Base-by-base conservation (phyloP, 2,113 vertebrate species). In the Alligator mississippiensis region DNA sequence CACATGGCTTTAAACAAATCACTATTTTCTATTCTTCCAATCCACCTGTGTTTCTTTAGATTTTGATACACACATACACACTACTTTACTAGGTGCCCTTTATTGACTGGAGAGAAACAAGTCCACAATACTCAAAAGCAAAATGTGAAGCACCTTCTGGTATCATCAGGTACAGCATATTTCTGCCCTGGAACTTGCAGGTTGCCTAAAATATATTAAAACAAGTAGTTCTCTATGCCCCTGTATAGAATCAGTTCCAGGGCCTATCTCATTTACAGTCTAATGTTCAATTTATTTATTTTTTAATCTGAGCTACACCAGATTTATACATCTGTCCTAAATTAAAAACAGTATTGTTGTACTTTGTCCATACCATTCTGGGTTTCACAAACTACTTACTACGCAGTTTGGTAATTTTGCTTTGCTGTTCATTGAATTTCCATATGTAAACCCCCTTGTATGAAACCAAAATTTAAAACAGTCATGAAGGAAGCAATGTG, bases 401-500 rank as follows among this genome's bases (percentile, higher is more conserved):
- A 95, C 94, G 92, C 87, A 12, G 30, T 75, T 85, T 38, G 54
- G 10, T 82, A 79, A 60, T 82, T 88, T 88, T 80, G 19, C 28
- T 85, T 88, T 88, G 9, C 11, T 89, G 60, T 96, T 96, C 68
- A 22, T 87, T 96, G 95, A 96, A 97, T 96, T 96, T 97, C 95
- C 95, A 92, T 95, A 94, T 0, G 91, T 97, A 97, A 97, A 97
- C 83, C 93, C 95, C 96, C 89, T 82, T 77, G 62, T 27, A 92
- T 91, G 95, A 96, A 97, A 95, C 82, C 82, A 97, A 97, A 97
- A 95, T 90, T 96, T 78, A 82, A 97, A 97, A 97, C 96, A 92
- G 92, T 95, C 91, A 92, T 97, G 93, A 97, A 98, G 97, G 84
- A 97, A 98, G 83, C 93, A 95, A 78, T 96, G 96, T 97, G 97